These are phyloP conservation scores for Monoplex corrugatus DNA, from an alignment of 2,888 invertebrate genomes.

Conservation along the genomic window DNA sequence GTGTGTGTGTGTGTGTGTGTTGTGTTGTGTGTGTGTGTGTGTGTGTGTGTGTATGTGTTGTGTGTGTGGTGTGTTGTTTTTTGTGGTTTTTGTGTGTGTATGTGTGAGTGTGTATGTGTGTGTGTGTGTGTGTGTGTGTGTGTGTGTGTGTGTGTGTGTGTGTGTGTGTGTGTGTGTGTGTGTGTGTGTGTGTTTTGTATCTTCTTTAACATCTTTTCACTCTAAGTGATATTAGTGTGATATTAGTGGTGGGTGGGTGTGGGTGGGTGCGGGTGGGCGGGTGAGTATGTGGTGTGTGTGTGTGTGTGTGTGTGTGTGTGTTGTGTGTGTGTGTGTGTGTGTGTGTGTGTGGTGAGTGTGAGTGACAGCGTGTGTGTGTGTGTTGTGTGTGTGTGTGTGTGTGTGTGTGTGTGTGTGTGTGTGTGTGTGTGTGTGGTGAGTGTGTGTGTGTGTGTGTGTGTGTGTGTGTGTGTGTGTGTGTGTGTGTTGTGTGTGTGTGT, in stretches of 20 bases:
- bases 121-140: not conserved
- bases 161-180: constrained; percentile 1
- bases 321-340: not conserved
- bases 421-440: not conserved
- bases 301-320: not conserved
- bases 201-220: no score
- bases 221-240: no score
- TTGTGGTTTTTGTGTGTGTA: not conserved
- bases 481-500: constrained; percentile 20
- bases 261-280: not conserved
- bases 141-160: constrained; percentile 17
- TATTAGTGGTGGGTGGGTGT: not conserved
- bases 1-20: not conserved
- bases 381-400: not conserved
- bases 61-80: not conserved
- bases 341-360: not conserved
- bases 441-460: not conserved
- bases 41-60: constrained; percentile 11
- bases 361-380: not conserved
- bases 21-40: constrained; percentile 9
- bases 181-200: constrained; percentile 33
- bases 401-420: no score
- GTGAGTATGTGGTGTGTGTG: not conserved
- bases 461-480: not conserved
- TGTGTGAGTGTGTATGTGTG: not conserved